These are phyloP conservation scores for Lagorchestes hirsutus DNA, from an alignment of 2,797 vertebrate species.

Conservation along the genomic window DNA sequence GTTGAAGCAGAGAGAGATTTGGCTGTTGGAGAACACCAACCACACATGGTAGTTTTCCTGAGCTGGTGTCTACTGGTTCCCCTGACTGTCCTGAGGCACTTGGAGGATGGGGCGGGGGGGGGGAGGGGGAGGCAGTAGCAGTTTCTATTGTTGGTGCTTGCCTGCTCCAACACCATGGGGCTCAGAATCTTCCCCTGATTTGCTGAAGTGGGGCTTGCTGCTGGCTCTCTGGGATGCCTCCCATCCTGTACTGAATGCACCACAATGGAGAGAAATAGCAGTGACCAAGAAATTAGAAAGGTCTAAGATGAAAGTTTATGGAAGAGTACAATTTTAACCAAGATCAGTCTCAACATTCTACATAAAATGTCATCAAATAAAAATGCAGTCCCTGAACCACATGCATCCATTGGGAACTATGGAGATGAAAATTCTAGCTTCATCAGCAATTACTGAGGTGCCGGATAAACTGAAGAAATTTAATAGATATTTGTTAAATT, in stretches of 20 bases:
- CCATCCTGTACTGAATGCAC: neutral
- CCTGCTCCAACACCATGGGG: too few species aligned
- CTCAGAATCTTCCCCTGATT: too few species aligned
- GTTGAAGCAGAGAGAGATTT: too few species aligned
- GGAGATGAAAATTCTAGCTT: neutral
- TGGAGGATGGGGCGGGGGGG: too few species aligned
- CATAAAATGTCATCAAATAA: neutral
- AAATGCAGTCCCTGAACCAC: neutral
- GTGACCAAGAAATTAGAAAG: neutral
- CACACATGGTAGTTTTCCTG: too few species aligned
- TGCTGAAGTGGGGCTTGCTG: too few species aligned
- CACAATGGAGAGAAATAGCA: neutral
- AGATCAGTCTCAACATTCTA: neutral
- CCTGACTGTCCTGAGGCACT: too few species aligned
- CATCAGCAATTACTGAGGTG: neutral
- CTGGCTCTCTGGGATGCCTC: too few species aligned
- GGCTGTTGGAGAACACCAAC: too few species aligned
- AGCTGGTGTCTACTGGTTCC: too few species aligned
- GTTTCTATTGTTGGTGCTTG: too few species aligned
- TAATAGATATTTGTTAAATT: neutral
- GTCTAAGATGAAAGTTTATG: neutral
- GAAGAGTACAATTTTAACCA: neutral
- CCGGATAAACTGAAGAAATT: neutral
- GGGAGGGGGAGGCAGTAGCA: too few species aligned
- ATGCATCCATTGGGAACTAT: neutral